These are phyloP conservation scores for Notospermus geniculatus DNA, from an alignment of 1,140 invertebrate species.

Conservation along the genomic window DNA sequence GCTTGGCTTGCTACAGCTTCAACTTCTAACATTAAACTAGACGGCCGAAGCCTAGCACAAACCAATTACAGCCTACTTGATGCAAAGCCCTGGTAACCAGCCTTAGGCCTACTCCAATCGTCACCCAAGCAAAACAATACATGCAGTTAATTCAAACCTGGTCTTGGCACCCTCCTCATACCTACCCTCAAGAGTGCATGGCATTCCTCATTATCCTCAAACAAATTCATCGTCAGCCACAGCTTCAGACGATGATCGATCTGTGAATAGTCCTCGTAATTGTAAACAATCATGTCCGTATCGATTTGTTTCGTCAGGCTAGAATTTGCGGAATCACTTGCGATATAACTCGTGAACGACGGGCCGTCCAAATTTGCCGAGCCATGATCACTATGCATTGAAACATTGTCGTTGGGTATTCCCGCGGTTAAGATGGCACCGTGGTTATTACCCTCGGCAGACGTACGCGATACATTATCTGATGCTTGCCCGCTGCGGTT, in stretches of 20 bases:
- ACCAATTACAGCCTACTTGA: no score
- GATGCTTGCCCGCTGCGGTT: neutral
- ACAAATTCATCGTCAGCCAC: conserved; percentile 42
- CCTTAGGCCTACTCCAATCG: no score
- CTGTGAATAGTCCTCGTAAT: conserved; percentile 32
- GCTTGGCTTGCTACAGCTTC: no score
- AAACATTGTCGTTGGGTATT: neutral
- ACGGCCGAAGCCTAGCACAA: no score
- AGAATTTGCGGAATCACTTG: neutral
- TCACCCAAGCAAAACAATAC: no score
- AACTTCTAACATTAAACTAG: no score
- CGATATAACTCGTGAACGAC: conserved; percentile 1
- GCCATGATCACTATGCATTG: neutral
- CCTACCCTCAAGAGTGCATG: conserved; percentile 40
- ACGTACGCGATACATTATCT: no score
- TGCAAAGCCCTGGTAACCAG: no score
- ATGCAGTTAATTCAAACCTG: no score
- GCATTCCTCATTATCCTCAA: conserved; percentile 37
- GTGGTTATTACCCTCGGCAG: neutral
- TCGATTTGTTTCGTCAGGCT: neutral
- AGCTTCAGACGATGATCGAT: conserved; percentile 45
- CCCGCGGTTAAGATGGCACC: neutral
- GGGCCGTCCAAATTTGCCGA: neutral
- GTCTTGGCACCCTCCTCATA: neutral
- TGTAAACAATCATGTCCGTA: conserved; percentile 11